Evolutionary conservation across 2,888 invertebrate species (phyloP), one percentile per base, ranked within the genome.

Genomic region (Platycheirus rosarum): DNA sequence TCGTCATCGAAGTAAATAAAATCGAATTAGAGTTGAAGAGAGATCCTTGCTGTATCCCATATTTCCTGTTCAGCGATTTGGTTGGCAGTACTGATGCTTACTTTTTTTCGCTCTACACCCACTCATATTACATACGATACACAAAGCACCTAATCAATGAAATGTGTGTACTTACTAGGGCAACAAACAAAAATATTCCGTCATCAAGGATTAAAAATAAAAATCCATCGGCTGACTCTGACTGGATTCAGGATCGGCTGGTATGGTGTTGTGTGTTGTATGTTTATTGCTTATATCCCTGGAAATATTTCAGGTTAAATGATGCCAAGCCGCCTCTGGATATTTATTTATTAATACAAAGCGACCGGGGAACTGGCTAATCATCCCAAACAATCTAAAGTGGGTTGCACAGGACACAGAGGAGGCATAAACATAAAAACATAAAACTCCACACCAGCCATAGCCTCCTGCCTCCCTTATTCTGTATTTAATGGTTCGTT

Each of bases 1-100:
- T 75, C 63, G 75, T 80, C 79, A 70, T 49, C 32, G 44, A 49
- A 69, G 51, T 40, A 75, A 65, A 80, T 75, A 51, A 63, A 75
- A 75, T 80, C 75, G 69, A 75, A 75, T 80, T 80, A 69, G 79
- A 55, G 63, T 48, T 63, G 51, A 65, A 66, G 51, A 60, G 49
- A n/a, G n/a, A n/a, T n/a, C n/a, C n/a, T n/a, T n/a, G n/a, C n/a
- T n/a, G n/a, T n/a, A n/a, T n/a, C n/a, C n/a, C n/a, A n/a, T n/a
- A n/a, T n/a, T n/a, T n/a, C n/a, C n/a, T n/a, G n/a, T n/a, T n/a
- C n/a, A n/a, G n/a, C n/a, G n/a, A n/a, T n/a, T n/a, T n/a, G n/a
- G 18, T 35, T 35, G 35, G 11, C n/a, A n/a, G 35, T 35, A 35
- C 11, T n/a, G n/a, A n/a, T n/a, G n/a, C n/a, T 18, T 8, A 18